These are phyloP conservation scores for Osedax fenrisi DNA, from an alignment of 2,888 invertebrate species.

Conservation along the genomic window DNA sequence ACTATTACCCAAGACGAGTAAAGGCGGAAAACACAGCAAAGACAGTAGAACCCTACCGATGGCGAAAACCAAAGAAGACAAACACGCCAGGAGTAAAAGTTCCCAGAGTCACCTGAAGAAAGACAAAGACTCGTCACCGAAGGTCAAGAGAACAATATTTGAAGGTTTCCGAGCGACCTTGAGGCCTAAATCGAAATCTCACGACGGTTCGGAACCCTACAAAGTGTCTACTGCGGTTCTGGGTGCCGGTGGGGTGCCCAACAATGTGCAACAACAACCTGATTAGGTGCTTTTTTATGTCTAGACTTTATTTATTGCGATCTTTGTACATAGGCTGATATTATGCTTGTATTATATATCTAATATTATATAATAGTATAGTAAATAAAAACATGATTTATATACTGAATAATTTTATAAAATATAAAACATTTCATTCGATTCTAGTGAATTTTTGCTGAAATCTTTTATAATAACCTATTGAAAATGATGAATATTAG, in stretches of 20 bases:
- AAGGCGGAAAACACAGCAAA: background rate
- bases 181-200: conserved; percentile 52
- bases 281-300: too few species aligned
- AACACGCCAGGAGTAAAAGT: background rate
- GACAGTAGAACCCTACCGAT: background rate
- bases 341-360: too few species aligned
- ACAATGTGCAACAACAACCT: background rate
- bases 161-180: conserved; percentile 59
- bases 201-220: conserved; percentile 29
- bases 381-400: background rate
- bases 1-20: background rate
- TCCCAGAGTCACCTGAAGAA: conserved; percentile 1
- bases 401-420: background rate
- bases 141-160: conserved; percentile 54
- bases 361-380: background rate
- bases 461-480: too few species aligned
- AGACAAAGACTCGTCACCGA: conserved; percentile 41
- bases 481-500: too few species aligned
- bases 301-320: background rate
- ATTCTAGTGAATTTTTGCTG: too few species aligned
- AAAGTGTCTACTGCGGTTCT: conserved; percentile 33
- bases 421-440: background rate
- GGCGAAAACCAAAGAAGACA: too few species aligned
- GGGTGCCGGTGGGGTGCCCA: background rate
- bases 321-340: background rate